Evolutionary conservation across 2,113 vertebrate genomes (phyloP).

Genomic region (Chionis minor): DNA sequence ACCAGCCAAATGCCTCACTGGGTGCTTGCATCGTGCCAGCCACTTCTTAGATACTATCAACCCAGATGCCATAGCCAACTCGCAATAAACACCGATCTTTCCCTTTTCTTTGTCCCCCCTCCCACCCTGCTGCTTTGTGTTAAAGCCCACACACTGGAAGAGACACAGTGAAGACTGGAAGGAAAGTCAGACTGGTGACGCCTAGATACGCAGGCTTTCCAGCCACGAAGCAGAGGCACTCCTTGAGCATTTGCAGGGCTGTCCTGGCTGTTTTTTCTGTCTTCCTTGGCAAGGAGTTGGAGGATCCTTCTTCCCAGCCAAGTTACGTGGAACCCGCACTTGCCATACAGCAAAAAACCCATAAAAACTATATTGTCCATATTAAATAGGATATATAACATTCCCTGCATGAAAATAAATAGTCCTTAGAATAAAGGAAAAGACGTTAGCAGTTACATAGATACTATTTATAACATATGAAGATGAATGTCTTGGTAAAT

Average conservation of each 20-base stretch:
- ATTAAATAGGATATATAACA: not conserved
- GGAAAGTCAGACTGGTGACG: not conserved
- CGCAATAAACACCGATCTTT: not conserved
- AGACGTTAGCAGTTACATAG: not conserved
- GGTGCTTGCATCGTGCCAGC: not conserved
- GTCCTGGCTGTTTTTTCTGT: not conserved
- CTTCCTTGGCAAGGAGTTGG: not conserved
- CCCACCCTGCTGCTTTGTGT: rapidly evolving
- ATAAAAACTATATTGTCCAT: not conserved
- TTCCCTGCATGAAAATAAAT: not conserved
- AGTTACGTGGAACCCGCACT: rapidly evolving
- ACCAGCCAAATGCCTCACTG: not conserved
- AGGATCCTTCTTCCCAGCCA: not conserved
- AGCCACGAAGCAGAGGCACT: not conserved
- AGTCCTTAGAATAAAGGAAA: not conserved
- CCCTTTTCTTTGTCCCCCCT: not conserved
- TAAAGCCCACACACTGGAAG: not conserved
- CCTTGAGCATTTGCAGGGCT: not conserved
- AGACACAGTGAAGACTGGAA: not conserved
- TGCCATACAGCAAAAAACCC: not conserved
- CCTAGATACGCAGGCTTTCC: not conserved
- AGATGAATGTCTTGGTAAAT: not conserved
- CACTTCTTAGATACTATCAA: not conserved
- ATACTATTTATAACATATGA: not conserved
- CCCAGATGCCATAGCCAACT: not conserved